A percentile compares a stretch with the other conserved stretches of the same genome.
Conservation (phyloP, 2,797 vertebrate species). For the Parauchenoglanis ngamensis region DNA sequence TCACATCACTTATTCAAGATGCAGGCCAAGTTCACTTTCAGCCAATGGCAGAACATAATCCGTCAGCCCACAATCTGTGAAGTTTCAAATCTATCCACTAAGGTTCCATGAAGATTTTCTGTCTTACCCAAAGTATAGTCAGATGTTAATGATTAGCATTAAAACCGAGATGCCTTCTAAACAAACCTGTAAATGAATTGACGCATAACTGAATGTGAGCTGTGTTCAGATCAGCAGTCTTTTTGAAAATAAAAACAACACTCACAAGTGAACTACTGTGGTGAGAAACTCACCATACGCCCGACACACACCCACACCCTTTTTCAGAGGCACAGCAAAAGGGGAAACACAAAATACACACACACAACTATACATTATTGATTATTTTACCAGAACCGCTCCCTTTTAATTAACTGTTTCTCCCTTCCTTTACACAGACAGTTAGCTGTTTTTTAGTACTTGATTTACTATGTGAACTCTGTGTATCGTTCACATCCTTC, state of each 20-base stretch:
- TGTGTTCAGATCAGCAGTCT: not conserved
- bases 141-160: not conserved
- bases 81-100: constrained; percentile 32
- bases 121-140: not conserved
- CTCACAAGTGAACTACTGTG: constrained; percentile 30
- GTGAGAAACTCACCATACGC: constrained; percentile 12
- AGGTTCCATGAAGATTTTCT: not conserved
- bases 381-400: constrained; percentile 22
- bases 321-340: constrained; percentile 44
- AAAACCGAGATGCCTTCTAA: not conserved
- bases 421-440: not conserved
- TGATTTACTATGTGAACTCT: no score
- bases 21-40: constrained; percentile 30
- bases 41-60: not conserved
- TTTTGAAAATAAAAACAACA: constrained; percentile 38
- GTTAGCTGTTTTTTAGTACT: not conserved
- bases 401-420: constrained; percentile 8
- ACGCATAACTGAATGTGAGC: not conserved
- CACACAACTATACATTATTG: constrained; percentile 52
- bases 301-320: constrained; percentile 10
- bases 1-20: constrained; percentile 37
- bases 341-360: not conserved
- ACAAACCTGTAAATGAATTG: not conserved
- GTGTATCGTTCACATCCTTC: not conserved
- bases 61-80: not conserved